Evolutionary conservation across 2,113 vertebrate species (phyloP), one percentile per base, ranked within the genome.

Genomic region (Mirza zaza): DNA sequence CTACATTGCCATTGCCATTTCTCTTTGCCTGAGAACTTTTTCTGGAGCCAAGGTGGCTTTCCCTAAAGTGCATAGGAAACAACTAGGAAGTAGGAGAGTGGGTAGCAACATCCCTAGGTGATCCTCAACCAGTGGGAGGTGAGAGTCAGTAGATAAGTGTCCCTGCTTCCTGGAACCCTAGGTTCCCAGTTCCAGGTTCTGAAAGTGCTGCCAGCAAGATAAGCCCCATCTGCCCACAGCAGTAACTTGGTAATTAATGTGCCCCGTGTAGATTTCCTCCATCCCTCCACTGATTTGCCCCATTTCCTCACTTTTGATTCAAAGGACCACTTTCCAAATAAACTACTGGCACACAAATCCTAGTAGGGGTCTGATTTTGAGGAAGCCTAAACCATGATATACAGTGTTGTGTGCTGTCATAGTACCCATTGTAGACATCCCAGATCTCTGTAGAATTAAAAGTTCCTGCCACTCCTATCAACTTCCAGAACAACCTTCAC

Each of bases 211-310:
- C 11, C 36, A 59, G 39, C 8, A 65, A 36, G 42, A n/a, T 21
- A 23, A 50, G 25, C 2, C 10, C 10, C 6, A 23, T 14, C 42
- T 55, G 1, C 13, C 23, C 48, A 45, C 8, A 42, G 15, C 11
- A 3, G 0, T 32, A 20, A 21, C 4, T 14, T 42, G 6, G 32
- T 68, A 3, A 18, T n/a, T 75, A 71, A 3, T 29, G 14, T 1
- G 4, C 1, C 21, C 14, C 1, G 2, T 5, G 3, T 42, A 8
- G 1, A 6, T 75, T 65, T 89, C 14, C 12, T 85, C 8, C 27
- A 5, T 23, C 67, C 8, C 2, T 32, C 73, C 32, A 76, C 29
- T 25, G 21, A 63, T 9, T 57, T 68, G 39, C 48, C 42, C 4
- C 4, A n/a, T 73, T 59, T 61, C 21, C 20, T 59, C 45, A 45